These are phyloP conservation scores for Petaurus breviceps DNA, from an alignment of 2,113 vertebrate genomes.

Conservation along the genomic window DNA sequence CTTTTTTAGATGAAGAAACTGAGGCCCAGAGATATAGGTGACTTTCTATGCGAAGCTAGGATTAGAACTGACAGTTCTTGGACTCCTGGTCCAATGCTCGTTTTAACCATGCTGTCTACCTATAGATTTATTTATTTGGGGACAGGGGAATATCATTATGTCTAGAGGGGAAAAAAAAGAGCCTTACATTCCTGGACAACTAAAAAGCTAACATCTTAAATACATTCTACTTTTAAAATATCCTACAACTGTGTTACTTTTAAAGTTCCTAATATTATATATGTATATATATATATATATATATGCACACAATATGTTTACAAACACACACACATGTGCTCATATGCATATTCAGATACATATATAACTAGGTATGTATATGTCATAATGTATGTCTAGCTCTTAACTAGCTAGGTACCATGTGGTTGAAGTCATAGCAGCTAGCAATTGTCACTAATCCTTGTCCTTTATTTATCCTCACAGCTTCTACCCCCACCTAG, in stretches of 20 bases:
- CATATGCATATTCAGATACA: background rate
- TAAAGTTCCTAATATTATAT: background rate
- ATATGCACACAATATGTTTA: background rate
- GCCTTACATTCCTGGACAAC: background rate
- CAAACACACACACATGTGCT: background rate
- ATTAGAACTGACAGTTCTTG: background rate
- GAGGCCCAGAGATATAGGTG: background rate
- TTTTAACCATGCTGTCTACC: background rate
- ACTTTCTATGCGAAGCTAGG: background rate
- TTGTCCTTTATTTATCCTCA: background rate
- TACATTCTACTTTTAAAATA: background rate
- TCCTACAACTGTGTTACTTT: background rate
- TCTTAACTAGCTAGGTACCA: background rate
- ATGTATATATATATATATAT: background rate
- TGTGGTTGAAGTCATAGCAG: background rate
- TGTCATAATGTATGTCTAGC: background rate
- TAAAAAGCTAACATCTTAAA: background rate
- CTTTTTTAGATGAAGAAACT: conserved; percentile 14
- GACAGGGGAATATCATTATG: background rate
- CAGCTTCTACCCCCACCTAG: background rate
- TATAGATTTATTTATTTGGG: background rate
- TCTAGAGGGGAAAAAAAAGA: background rate
- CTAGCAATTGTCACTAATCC: background rate
- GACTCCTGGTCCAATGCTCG: background rate
- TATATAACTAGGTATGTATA: background rate